Base-by-base conservation (phyloP, 2,888 invertebrate genomes). In the Baronia brevicornis region DNA sequence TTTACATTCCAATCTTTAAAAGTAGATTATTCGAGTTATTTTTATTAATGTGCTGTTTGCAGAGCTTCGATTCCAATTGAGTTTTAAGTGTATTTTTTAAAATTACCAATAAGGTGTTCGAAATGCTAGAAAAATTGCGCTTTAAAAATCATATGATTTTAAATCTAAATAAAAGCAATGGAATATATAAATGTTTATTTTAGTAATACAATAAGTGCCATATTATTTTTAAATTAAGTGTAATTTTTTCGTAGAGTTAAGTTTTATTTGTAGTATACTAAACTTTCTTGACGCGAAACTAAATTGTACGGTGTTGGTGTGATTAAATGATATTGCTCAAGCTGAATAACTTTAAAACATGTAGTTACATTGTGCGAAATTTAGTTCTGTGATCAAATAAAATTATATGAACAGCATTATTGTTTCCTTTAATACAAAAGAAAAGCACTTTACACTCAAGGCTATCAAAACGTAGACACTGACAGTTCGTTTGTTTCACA, bases 301-400 rank as follows among this genome's bases (percentile, higher is more conserved):
- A 48, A 44, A 50, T 46, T 52, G 48, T 53, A 50, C 51, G 51
- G 48, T 58, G 59, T 65, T 55, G 60, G 52, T 67, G 66, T 71
- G 62, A 60, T 67, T 62, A 67, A n/a, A 71, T 65, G 62, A 71
- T 69, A 70, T 78, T 80, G 79, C 78, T 79, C 80, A 80, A 77
- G 75, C 69, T 65, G 62, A 68, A 63, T 67, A 67, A 73, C 64
- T 73, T 71, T 69, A 69, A 67, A 55, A 63, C 48, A 61, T 64
- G 73, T 74, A 77, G 73, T 57, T 57, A 72, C 60, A 67, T 60
- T 73, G 61, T 75, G 75, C 63, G 64, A 69, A 67, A 70, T 75
- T 77, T 78, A 71, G 74, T 79, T 77, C 67, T 78, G 77, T 78
- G 75, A 78, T 79, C 69, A 62, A 77, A 75, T 54, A 52, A 54